A percentile compares a stretch with the other conserved stretches of the same genome.
phyloP scores from a whole-genome alignment of 1,140 invertebrate species.

The Eurosta solidaginis region DNA sequence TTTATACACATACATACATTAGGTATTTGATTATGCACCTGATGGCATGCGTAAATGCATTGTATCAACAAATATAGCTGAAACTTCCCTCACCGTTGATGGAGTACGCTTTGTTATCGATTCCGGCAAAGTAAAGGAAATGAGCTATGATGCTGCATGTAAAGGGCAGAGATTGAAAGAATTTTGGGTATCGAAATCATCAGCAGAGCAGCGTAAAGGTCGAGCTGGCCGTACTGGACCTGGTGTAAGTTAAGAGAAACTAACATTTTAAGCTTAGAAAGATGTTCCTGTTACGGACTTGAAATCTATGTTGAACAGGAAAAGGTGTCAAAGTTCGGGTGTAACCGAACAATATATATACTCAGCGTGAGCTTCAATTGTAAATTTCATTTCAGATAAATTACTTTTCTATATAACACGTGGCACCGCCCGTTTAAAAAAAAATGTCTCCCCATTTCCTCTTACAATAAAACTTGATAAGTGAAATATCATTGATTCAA shows the following conservation, averaged over 20 bases:
- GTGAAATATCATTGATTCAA: no score
- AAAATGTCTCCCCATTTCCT: no score
- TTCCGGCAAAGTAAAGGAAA: constrained; percentile 96
- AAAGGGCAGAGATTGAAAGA: constrained; percentile 90
- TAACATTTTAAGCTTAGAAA: constrained; percentile 27
- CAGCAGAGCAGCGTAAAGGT: constrained; percentile 95
- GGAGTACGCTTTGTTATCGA: constrained; percentile 97
- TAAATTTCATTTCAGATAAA: no score
- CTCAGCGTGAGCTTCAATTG: no score
- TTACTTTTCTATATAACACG: no score
- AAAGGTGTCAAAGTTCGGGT: no score
- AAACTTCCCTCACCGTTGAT: constrained; percentile 99
- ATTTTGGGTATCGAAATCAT: constrained; percentile 97
- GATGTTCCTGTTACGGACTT: background rate
- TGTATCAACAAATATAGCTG: constrained; percentile 98
- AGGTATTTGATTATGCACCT: constrained; percentile 96
- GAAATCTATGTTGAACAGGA: no score
- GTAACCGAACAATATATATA: no score
- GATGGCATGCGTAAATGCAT: constrained; percentile 96
- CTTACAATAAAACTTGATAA: no score
- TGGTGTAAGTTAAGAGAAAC: constrained; percentile 41
- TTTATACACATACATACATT: constrained; percentile 43
- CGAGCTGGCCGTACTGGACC: constrained; percentile 82
- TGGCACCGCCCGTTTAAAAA: no score
- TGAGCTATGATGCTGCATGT: constrained; percentile 89